A percentile compares a stretch with the other conserved stretches of the same genome.
Evolutionary conservation across 2,888 invertebrate species (phyloP).

Genomic region (Entomobrya multifasciata): DNA sequence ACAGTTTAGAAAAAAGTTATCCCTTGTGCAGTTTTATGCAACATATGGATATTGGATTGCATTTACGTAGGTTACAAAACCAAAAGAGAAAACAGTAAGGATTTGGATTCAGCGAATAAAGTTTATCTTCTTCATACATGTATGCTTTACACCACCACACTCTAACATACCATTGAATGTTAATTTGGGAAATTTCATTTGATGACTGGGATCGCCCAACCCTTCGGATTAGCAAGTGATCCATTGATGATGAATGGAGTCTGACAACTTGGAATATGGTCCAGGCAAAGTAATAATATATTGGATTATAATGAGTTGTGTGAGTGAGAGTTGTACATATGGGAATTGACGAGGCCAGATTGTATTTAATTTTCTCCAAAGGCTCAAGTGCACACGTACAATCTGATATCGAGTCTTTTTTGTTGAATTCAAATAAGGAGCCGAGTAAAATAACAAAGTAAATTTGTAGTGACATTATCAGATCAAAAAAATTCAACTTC

Average conservation of each 20-base stretch:
- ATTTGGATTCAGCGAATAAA: background rate
- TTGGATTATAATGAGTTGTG: conserved; percentile 72
- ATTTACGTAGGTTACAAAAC: conserved; percentile 18
- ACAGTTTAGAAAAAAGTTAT: background rate
- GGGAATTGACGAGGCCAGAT: conserved; percentile 60
- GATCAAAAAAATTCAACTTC: background rate
- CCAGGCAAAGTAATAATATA: conserved; percentile 55
- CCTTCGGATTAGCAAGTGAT: conserved; percentile 64
- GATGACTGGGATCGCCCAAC: conserved; percentile 60
- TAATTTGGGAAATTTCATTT: conserved; percentile 60
- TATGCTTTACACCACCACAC: background rate
- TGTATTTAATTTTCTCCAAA: conserved; percentile 59
- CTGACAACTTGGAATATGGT: conserved; percentile 52
- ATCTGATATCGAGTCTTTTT: background rate
- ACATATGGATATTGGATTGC: conserved; percentile 66
- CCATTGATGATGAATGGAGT: conserved; percentile 48
- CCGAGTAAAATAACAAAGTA: too few relatives aligned
- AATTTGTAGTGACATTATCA: conserved; percentile 6
- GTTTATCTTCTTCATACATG: background rate
- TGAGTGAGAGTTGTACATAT: conserved; percentile 50
- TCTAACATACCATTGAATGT: conserved; percentile 30
- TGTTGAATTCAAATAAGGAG: background rate
- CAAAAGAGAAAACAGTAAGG: background rate
- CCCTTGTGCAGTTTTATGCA: conserved; percentile 15
- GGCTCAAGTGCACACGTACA: conserved; percentile 47